A percentile compares a stretch with the other conserved stretches of the same genome.
Evolutionary conservation across 2,888 invertebrate genomes (phyloP).

Genomic region (Gortyna flavago): DNA sequence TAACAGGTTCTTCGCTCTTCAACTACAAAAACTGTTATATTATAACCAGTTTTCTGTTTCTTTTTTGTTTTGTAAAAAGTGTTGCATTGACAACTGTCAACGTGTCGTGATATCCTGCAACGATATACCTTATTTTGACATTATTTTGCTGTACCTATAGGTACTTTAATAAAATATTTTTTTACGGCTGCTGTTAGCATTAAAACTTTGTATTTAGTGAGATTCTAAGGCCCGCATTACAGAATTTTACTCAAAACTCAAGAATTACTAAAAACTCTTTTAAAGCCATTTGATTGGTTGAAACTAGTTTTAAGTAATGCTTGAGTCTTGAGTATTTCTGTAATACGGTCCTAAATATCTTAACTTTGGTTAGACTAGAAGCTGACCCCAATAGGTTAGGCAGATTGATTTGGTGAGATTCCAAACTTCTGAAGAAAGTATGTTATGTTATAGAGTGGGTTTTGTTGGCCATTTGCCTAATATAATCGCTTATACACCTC

Average conservation of each 20-base stretch:
- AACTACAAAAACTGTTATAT: constrained; percentile 54
- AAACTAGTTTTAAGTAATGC: too few species aligned
- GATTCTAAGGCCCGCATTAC: too few species aligned
- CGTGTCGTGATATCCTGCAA: constrained; percentile 2
- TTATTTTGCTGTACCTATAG: background rate
- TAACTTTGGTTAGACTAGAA: too few species aligned
- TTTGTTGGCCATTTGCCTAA: background rate
- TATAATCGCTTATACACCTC: background rate
- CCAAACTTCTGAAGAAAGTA: background rate
- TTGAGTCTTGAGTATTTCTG: too few species aligned
- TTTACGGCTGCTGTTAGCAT: too few species aligned
- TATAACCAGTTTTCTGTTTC: constrained; percentile 41
- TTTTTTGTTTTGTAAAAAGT: constrained; percentile 29
- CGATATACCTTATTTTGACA: background rate
- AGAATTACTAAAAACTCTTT: too few species aligned
- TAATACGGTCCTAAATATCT: too few species aligned
- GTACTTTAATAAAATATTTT: too few species aligned
- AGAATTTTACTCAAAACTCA: too few species aligned
- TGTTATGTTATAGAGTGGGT: background rate
- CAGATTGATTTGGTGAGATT: background rate
- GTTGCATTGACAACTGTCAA: constrained; percentile 26
- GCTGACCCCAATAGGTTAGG: too few species aligned
- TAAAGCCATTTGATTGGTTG: too few species aligned
- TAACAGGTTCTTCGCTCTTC: constrained; percentile 51
- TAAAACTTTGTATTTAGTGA: too few species aligned